Conservation (phyloP, 2,113 vertebrate species). For the Synodontis membranacea region DNA sequence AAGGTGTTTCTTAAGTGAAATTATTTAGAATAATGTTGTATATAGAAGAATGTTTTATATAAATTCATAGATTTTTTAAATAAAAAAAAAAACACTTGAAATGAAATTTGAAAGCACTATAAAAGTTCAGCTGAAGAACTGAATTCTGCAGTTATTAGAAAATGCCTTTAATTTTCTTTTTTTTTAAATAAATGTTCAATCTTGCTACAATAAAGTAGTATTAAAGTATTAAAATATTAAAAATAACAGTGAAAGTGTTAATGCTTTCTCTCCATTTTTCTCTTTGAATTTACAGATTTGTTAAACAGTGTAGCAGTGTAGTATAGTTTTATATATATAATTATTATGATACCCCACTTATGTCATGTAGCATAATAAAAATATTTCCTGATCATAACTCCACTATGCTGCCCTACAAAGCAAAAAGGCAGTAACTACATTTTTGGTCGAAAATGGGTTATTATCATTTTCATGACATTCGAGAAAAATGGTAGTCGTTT, state of each 20-base stretch:
- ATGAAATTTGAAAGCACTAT: background rate
- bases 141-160: background rate
- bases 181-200: no score
- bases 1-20: background rate
- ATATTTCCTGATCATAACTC: background rate
- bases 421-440: no score
- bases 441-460: no score
- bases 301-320: no score
- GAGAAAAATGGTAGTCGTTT: no score
- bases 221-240: no score
- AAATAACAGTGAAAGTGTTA: background rate
- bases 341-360: background rate
- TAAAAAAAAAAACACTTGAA: background rate
- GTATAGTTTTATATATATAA: no score
- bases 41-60: background rate
- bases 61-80: no score
- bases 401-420: no score
- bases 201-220: background rate
- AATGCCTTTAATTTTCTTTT: background rate
- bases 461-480: no score
- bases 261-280: background rate
- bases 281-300: background rate
- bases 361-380: background rate
- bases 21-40: background rate
- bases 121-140: background rate